Percentiles rank a stretch among this genome's conserved stretches.
phyloP scores from a whole-genome alignment of 2,888 invertebrate genomes.

The Andrena praecox region DNA sequence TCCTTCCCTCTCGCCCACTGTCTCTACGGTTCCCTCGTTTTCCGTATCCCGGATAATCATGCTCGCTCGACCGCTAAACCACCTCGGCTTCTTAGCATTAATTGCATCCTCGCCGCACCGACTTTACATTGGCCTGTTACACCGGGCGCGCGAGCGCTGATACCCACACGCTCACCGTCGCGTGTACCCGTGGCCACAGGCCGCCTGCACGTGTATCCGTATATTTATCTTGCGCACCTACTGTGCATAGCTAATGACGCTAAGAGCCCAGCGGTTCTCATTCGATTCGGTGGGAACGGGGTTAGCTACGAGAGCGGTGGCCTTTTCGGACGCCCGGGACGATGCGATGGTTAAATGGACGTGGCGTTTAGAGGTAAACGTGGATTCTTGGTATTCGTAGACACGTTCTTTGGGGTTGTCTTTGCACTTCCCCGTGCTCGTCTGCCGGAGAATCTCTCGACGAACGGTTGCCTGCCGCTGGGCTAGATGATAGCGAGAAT shows the following conservation, averaged over 20 bases:
- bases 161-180: slow-evolving; percentile 18
- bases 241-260: slow-evolving; percentile 71
- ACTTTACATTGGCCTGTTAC: slow-evolving; percentile 74
- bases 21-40: slow-evolving; percentile 35
- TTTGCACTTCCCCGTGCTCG: too few relatives aligned
- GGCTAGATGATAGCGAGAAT: too few relatives aligned
- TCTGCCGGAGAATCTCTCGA: too few relatives aligned
- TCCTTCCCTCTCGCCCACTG: neutral
- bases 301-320: too few relatives aligned
- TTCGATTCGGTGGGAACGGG: slow-evolving; percentile 16
- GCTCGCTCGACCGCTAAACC: slow-evolving; percentile 81
- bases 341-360: too few relatives aligned
- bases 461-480: neutral
- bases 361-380: too few relatives aligned
- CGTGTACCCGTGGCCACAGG: slow-evolving; percentile 1
- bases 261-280: slow-evolving; percentile 70
- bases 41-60: slow-evolving; percentile 76
- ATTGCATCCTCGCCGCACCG: slow-evolving; percentile 81
- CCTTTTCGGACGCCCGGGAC: too few relatives aligned
- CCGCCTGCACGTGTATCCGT: slow-evolving; percentile 30
- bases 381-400: too few relatives aligned
- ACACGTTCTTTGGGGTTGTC: too few relatives aligned
- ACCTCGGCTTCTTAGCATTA: slow-evolving; percentile 82
- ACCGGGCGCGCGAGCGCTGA: slow-evolving; percentile 38
- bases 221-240: slow-evolving; percentile 63